A percentile compares a stretch with the other conserved stretches of the same genome.
These are phyloP conservation scores for Acestrorhynchus altus DNA, from an alignment of 2,797 vertebrate species.

Conservation along the genomic window DNA sequence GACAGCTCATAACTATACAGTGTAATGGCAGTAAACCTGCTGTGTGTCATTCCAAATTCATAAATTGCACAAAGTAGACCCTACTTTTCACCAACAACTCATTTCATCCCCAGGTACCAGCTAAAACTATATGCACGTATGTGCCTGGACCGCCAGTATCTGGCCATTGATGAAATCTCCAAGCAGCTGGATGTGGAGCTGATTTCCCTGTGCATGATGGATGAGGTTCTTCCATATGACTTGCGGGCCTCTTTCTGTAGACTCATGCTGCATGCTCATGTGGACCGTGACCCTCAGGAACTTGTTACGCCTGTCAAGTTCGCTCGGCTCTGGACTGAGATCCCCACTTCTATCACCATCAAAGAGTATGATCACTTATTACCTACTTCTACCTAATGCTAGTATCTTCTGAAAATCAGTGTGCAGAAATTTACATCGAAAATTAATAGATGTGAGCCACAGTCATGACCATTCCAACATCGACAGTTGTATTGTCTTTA, in stretches of 20 bases:
- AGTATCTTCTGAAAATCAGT: too few relatives aligned
- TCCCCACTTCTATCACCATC: constrained; percentile 94
- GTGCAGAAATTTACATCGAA: too few relatives aligned
- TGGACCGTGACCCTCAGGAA: constrained; percentile 96
- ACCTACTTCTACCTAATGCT: too few relatives aligned
- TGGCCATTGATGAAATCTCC: constrained; percentile 97
- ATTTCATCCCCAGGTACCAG: constrained; percentile 87
- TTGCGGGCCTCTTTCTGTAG: constrained; percentile 96
- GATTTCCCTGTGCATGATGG: constrained; percentile 98
- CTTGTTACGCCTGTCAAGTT: constrained; percentile 95
- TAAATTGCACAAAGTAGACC: too few relatives aligned
- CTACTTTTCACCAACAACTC: neutral
- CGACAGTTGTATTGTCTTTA: neutral
- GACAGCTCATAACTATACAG: too few relatives aligned
- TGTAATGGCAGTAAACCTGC: too few relatives aligned
- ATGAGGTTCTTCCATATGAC: constrained; percentile 94
- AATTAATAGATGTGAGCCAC: neutral
- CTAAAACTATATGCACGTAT: constrained; percentile 96
- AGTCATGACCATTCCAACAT: neutral
- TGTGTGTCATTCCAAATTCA: too few relatives aligned
- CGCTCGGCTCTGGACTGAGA: constrained; percentile 95
- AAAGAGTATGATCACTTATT: constrained; percentile 85
- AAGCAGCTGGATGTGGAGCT: constrained; percentile 95
- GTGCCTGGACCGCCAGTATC: constrained; percentile 96
- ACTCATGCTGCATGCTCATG: constrained; percentile 96